Evolutionary conservation across 2,797 vertebrate species (phyloP), one percentile per base, ranked within the genome.

Genomic region (Melanogrammus aeglefinus): DNA sequence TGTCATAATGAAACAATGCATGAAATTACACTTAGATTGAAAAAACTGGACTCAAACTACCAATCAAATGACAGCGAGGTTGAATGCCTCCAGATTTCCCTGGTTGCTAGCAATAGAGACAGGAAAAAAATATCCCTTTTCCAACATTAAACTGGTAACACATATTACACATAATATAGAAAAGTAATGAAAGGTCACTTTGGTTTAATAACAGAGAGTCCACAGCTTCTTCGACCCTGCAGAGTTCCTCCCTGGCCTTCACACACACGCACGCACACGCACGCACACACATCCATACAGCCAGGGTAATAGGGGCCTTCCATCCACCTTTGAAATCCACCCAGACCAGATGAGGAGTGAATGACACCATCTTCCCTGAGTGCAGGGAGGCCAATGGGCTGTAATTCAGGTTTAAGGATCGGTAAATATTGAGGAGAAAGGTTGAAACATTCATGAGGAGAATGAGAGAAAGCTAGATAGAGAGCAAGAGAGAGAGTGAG

Each of bases 381-480:
- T 3, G 12, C 41, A 44, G 41, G 41, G 10, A 44, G 14, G 10
- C 41, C 41, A 16, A 16, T 44, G 41, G 41, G 41, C 41, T 44
- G 41, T 1, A 12, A 44, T 12, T 10, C 41, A 44, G 77, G 75
- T 77, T 86, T 90, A 80, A 77, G 83, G 82, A 84, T 82, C 80
- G 85, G 83, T 84, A 88, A 88, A 91, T 87, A 88, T 84, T 87
- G 81, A 81, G 24, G 4, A 80, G 72, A 75, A 73, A 72, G 84
- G 78, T 16, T 91, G 79, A 92, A 91, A 91, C 83, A 91, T 91
- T 85, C 86, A 91, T 90, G 86, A 85, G 83, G 7, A 39, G 38
- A 10, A 39, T 10, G 38, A 39, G 38, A 39, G 38, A 39, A 13
- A 1, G 13, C 44, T 13, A 18, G 44, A 16, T 14, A 16, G 44